Conservation (phyloP, 2,113 vertebrate species). For the Jaculus jaculus region DNA sequence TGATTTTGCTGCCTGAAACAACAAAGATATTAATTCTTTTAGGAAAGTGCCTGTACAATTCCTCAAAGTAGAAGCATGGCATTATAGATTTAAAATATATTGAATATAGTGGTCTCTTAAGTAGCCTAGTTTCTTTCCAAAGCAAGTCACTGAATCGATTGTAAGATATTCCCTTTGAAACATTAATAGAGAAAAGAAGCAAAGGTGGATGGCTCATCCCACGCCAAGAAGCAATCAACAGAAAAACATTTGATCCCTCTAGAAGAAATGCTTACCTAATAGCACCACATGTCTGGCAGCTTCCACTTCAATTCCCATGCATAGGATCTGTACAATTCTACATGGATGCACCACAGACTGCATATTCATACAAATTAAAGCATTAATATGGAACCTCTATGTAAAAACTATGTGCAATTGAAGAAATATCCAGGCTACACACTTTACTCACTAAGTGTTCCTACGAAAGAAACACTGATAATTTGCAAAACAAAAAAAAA, state of each 20-base stretch:
- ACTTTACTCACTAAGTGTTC: background rate
- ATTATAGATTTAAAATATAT: conserved; percentile 35
- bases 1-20: background rate
- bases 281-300: background rate
- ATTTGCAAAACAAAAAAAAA: background rate
- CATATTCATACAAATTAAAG: background rate
- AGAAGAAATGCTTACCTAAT: background rate
- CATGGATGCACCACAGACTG: background rate
- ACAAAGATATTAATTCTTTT: background rate
- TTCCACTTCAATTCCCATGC: background rate
- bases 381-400: background rate
- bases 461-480: background rate
- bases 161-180: background rate
- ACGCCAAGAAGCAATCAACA: background rate
- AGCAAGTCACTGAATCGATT: background rate
- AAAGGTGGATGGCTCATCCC: background rate
- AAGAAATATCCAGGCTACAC: background rate
- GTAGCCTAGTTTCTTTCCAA: background rate
- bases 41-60: background rate
- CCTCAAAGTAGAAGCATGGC: background rate
- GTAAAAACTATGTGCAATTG: background rate
- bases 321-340: background rate
- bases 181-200: background rate
- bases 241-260: background rate
- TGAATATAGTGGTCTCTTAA: background rate